Evolutionary conservation across 2,888 invertebrate genomes (phyloP).

Genomic region (Amphipyra berbera): DNA sequence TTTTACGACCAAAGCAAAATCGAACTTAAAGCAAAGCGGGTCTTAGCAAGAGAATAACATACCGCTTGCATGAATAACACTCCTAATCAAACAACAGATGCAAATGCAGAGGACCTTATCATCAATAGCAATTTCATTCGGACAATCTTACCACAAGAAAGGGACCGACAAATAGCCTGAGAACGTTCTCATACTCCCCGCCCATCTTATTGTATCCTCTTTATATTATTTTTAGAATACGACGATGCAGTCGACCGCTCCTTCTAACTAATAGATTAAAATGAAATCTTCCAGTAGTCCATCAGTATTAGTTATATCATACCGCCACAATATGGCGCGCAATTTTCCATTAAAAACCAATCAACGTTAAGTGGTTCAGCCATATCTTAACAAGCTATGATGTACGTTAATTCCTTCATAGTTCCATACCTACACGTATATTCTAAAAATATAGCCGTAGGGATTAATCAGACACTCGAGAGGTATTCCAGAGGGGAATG

Average conservation of each 20-base stretch:
- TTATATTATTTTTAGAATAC: slow-evolving; percentile 15
- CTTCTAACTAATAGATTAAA: slow-evolving; percentile 31
- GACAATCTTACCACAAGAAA: slow-evolving; percentile 16
- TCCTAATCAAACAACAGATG: slow-evolving; percentile 42
- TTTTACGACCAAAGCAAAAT: no score
- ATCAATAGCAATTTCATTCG: slow-evolving; percentile 24
- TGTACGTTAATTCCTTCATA: slow-evolving; percentile 50
- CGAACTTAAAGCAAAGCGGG: background rate
- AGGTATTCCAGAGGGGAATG: slow-evolving; percentile 54
- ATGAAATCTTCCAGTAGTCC: slow-evolving; percentile 36
- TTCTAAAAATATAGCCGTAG: slow-evolving; percentile 65
- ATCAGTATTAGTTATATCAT: slow-evolving; percentile 43
- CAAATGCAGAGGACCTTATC: slow-evolving; percentile 40
- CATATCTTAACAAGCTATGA: slow-evolving; percentile 62
- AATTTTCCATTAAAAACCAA: slow-evolving; percentile 64
- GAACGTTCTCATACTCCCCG: slow-evolving; percentile 23
- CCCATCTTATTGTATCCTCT: slow-evolving; percentile 1
- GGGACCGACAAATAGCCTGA: slow-evolving; percentile 39
- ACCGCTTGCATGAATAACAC: slow-evolving; percentile 30
- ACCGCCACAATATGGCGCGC: slow-evolving; percentile 48
- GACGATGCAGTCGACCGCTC: slow-evolving; percentile 12
- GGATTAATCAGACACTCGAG: slow-evolving; percentile 58
- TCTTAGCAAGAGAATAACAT: background rate
- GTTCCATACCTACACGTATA: slow-evolving; percentile 45
- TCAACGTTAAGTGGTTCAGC: slow-evolving; percentile 58